Evolutionary conservation across 2,113 vertebrate species (phyloP).

Genomic region (Ardeotis arabs): DNA sequence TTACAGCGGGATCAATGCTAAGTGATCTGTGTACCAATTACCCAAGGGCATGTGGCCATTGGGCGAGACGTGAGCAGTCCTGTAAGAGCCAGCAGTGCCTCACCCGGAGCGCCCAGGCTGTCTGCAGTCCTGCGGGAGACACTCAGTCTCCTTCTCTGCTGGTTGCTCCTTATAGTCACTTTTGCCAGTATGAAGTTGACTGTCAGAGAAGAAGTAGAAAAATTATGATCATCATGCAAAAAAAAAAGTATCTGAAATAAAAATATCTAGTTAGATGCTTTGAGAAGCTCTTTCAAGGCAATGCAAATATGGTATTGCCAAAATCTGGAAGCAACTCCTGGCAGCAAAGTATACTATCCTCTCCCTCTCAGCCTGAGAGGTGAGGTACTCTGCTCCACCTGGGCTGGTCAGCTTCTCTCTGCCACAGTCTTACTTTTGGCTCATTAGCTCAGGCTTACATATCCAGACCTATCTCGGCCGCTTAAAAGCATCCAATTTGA

Average conservation of each 20-base stretch:
- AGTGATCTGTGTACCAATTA: not conserved
- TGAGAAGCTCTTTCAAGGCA: not conserved
- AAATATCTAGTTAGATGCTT: not conserved
- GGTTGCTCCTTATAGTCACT: fast-evolving
- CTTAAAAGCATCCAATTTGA: not conserved
- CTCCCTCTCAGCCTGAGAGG: not conserved
- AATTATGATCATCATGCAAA: not conserved
- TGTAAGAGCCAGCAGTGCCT: not conserved
- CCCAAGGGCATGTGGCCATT: fast-evolving
- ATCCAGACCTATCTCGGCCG: not conserved
- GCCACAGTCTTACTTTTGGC: not conserved
- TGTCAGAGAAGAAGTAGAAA: not conserved
- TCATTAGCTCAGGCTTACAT: not conserved
- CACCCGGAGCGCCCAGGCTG: not conserved
- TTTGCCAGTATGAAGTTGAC: not conserved
- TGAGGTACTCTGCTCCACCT: not conserved
- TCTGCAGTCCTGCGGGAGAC: not conserved
- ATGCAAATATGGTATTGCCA: not conserved
- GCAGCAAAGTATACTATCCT: not conserved
- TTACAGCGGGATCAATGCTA: not conserved
- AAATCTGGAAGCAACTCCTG: not conserved
- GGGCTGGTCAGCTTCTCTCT: not conserved
- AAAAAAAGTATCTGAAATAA: not conserved
- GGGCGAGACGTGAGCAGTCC: not conserved
- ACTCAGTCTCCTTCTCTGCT: not conserved